Conservation (phyloP, 2,888 invertebrate species). For the Schrankia costaestrigalis region DNA sequence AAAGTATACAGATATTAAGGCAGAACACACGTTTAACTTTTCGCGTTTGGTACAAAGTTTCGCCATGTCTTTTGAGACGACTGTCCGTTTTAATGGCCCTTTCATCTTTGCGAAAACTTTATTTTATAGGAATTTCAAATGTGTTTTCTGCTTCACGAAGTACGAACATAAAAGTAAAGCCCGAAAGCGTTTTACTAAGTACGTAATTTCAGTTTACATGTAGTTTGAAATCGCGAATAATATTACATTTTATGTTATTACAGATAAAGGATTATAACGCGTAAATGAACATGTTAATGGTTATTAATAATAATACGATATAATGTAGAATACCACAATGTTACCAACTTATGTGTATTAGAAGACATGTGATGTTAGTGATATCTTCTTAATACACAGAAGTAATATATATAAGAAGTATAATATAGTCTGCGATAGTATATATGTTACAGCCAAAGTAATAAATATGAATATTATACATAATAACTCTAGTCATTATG, state of each 20-base stretch:
- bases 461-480: too few species aligned
- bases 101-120: slow-evolving; percentile 7
- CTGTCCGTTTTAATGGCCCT: slow-evolving; percentile 5
- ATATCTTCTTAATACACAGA: too few species aligned
- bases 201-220: slow-evolving; percentile 3
- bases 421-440: too few species aligned
- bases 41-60: slow-evolving; percentile 3
- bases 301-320: neutral
- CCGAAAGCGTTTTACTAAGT: slow-evolving; percentile 8
- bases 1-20: too few species aligned
- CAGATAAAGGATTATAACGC: neutral
- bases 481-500: too few species aligned
- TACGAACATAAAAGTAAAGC: slow-evolving; percentile 11
- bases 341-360: too few species aligned
- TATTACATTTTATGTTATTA: slow-evolving; percentile 1
- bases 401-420: too few species aligned
- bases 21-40: too few species aligned
- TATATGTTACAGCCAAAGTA: too few species aligned
- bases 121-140: slow-evolving; percentile 12
- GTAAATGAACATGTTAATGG: neutral
- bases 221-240: neutral
- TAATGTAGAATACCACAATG: too few species aligned
- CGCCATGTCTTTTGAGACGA: slow-evolving; percentile 3
- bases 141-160: slow-evolving; percentile 12
- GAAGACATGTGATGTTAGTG: too few species aligned